Percentiles rank a stretch among this genome's conserved stretches.
Evolutionary conservation across 2,797 vertebrate species (phyloP).

Genomic region (Pteronotus mesoamericanus): DNA sequence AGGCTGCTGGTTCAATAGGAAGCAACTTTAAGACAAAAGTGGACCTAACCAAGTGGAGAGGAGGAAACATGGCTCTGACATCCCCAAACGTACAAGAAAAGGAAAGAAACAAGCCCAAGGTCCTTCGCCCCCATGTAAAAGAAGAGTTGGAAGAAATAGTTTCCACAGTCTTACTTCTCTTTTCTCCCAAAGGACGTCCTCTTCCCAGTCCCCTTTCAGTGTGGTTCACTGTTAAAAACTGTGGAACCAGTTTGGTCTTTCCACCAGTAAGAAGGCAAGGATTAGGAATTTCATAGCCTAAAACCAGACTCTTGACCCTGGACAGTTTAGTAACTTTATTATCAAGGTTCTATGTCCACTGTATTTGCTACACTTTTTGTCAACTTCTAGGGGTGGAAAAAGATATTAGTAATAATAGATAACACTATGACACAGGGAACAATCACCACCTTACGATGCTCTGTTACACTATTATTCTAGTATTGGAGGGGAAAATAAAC

Average conservation of each 20-base stretch:
- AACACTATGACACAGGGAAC: background rate
- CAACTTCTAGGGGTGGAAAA: background rate
- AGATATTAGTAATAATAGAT: background rate
- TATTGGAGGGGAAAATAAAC: background rate
- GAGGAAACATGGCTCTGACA: background rate
- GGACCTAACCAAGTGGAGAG: background rate
- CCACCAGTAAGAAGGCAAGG: background rate
- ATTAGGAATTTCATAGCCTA: background rate
- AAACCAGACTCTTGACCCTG: background rate
- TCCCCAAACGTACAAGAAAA: background rate
- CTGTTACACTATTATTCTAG: background rate
- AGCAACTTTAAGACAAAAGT: background rate
- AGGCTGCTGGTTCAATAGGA: background rate
- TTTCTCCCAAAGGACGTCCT: background rate
- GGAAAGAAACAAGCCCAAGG: background rate
- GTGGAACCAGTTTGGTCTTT: background rate
- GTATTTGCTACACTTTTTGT: background rate
- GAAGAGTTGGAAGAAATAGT: background rate
- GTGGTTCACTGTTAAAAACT: background rate
- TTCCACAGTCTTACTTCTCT: background rate
- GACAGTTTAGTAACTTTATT: conserved; percentile 11
- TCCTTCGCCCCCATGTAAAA: background rate
- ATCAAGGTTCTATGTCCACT: background rate
- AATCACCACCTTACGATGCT: background rate
- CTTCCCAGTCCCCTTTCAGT: background rate